Conservation (phyloP, 1,140 invertebrate species). For the Drosophila willistoni region DNA sequence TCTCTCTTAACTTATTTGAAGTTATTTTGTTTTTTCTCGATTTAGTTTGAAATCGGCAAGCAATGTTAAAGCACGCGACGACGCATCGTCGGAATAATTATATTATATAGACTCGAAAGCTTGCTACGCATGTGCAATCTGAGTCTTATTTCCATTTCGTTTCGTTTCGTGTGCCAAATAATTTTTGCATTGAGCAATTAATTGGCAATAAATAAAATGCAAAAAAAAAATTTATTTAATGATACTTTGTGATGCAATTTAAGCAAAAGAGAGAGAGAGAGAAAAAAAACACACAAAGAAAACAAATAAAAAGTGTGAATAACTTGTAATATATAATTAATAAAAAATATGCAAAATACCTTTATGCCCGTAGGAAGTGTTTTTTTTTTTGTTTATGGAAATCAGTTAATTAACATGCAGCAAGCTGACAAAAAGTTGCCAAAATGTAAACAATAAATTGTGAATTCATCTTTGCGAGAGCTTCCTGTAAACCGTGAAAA, state of each 20-base stretch:
- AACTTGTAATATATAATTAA: constrained; percentile 46
- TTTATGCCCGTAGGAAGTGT: constrained; percentile 48
- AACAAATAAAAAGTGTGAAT: constrained; percentile 5
- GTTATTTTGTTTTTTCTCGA: constrained; percentile 16
- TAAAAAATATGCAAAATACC: constrained; percentile 37
- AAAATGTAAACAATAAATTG: constrained; percentile 34
- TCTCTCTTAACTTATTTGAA: constrained; percentile 11
- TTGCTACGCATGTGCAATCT: constrained; percentile 52
- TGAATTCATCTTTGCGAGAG: constrained; percentile 7
- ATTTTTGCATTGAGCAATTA: constrained; percentile 24
- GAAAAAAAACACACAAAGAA: background rate
- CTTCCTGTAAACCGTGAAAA: constrained; percentile 32
- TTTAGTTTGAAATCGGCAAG: constrained; percentile 57
- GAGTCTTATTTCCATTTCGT: constrained; percentile 4
- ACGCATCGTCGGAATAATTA: background rate
- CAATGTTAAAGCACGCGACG: constrained; percentile 20
- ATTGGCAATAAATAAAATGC: constrained; percentile 17
- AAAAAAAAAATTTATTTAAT: constrained; percentile 8
- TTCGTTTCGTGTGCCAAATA: constrained; percentile 37
- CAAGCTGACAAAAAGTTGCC: constrained; percentile 31
- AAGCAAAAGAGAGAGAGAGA: background rate
- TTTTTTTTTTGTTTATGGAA: constrained; percentile 38
- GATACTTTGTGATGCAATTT: constrained; percentile 6
- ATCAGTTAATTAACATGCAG: constrained; percentile 34
- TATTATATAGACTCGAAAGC: constrained; percentile 8